Evolutionary conservation across 2,113 vertebrate species (phyloP).

Genomic region (Pseudonaja textilis): DNA sequence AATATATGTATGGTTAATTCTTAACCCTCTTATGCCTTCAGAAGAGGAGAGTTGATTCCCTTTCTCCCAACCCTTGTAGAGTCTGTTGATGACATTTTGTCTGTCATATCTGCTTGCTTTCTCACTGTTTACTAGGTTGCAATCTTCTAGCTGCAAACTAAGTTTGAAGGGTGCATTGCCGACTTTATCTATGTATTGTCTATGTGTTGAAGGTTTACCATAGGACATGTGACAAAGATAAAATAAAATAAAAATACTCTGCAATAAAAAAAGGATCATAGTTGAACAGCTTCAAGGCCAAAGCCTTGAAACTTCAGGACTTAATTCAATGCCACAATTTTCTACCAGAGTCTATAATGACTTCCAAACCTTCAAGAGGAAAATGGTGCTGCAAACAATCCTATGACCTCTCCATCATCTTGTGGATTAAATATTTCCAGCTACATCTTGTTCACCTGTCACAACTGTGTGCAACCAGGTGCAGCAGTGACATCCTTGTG

Average conservation of each 20-base stretch:
- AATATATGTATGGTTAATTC: not conserved
- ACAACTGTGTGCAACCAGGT: conserved; percentile 56
- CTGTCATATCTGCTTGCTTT: not conserved
- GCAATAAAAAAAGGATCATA: not conserved
- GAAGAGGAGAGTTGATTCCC: not conserved
- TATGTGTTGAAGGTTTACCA: not conserved
- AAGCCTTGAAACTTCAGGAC: not conserved
- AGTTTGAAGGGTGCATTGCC: not conserved
- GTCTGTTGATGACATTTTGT: not conserved
- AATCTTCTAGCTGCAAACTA: not conserved
- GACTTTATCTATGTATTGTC: not conserved
- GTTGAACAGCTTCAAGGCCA: not conserved
- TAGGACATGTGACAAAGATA: not conserved
- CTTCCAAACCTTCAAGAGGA: not conserved
- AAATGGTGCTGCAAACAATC: conserved; percentile 43
- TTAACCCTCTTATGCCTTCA: not conserved
- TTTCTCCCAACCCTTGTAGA: not conserved
- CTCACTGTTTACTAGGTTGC: not conserved
- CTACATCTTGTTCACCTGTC: conserved; percentile 65
- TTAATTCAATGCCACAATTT: not conserved
- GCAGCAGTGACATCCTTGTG: conserved; percentile 38
- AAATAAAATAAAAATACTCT: not conserved
- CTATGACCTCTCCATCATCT: conserved; percentile 45
- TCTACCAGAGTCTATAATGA: not conserved
- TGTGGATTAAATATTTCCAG: conserved; percentile 65